A percentile compares a stretch with the other conserved stretches of the same genome.
Conservation (phyloP, 2,888 invertebrate species). For the Rotaria socialis region DNA sequence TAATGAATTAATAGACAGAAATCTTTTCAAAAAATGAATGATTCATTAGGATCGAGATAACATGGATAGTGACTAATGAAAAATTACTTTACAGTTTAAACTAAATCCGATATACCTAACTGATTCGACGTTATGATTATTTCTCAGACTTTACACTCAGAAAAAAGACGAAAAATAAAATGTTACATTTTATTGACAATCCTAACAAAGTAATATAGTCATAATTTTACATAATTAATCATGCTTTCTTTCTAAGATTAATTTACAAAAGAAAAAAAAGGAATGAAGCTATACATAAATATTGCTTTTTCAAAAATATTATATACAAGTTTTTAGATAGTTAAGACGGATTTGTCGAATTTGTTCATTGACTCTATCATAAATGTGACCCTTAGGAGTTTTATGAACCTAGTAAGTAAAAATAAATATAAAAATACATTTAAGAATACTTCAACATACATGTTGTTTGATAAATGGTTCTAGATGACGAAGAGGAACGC, state of each 20-base stretch:
- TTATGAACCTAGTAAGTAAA: not conserved
- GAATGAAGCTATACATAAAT: not conserved
- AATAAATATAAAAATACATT: not conserved
- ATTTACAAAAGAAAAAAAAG: not conserved
- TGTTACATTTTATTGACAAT: not conserved
- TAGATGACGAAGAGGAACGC: not conserved
- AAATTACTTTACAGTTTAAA: too few relatives aligned
- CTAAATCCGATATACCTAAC: too few relatives aligned
- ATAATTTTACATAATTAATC: not conserved
- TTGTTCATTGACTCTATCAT: not conserved
- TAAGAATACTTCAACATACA: not conserved
- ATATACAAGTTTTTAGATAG: not conserved
- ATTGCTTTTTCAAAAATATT: not conserved
- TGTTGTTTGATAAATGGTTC: not conserved
- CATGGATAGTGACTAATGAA: too few relatives aligned
- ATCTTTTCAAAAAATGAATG: too few relatives aligned
- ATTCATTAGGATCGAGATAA: too few relatives aligned
- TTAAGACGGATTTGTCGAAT: not conserved
- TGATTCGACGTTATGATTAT: too few relatives aligned
- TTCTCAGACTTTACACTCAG: too few relatives aligned
- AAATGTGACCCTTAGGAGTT: not conserved
- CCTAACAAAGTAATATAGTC: not conserved
- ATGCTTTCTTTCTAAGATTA: not conserved
- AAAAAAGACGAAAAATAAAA: not conserved
- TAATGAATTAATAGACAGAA: too few relatives aligned